Evolutionary conservation across 1,140 invertebrate species (phyloP).

Genomic region (Linepithema humile): DNA sequence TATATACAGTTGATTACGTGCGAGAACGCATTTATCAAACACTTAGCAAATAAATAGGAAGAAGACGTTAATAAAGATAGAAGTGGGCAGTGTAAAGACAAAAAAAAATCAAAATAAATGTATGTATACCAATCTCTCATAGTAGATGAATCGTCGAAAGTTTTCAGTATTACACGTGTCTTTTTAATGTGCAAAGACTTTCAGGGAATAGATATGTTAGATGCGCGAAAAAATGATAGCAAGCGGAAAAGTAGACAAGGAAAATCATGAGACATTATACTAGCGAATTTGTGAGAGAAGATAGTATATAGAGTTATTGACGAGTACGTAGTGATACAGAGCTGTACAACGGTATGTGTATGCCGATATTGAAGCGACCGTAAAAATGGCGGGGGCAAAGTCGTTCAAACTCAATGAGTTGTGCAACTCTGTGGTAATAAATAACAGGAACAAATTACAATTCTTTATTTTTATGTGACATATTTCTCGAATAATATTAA

Average conservation of each 20-base stretch:
- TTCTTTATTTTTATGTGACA: slow-evolving; percentile 72
- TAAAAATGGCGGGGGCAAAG: too few relatives aligned
- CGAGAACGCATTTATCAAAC: background rate
- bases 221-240: slow-evolving; percentile 1
- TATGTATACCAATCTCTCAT: background rate
- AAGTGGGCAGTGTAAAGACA: background rate
- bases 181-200: slow-evolving; percentile 1
- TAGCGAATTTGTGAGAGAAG: background rate
- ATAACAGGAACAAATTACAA: slow-evolving; percentile 63
- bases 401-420: too few relatives aligned
- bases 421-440: too few relatives aligned
- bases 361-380: too few relatives aligned
- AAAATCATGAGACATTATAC: background rate
- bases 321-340: slow-evolving; percentile 58
- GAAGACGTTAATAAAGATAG: slow-evolving; percentile 9
- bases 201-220: slow-evolving; percentile 31
- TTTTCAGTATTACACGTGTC: background rate
- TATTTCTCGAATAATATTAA: slow-evolving; percentile 29
- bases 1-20: background rate
- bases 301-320: background rate
- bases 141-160: background rate
- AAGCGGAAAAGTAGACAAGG: background rate
- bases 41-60: background rate
- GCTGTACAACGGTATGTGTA: too few relatives aligned
- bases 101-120: background rate